These are phyloP conservation scores for Oceanites oceanicus DNA, from an alignment of 2,113 vertebrate genomes.

Conservation along the genomic window DNA sequence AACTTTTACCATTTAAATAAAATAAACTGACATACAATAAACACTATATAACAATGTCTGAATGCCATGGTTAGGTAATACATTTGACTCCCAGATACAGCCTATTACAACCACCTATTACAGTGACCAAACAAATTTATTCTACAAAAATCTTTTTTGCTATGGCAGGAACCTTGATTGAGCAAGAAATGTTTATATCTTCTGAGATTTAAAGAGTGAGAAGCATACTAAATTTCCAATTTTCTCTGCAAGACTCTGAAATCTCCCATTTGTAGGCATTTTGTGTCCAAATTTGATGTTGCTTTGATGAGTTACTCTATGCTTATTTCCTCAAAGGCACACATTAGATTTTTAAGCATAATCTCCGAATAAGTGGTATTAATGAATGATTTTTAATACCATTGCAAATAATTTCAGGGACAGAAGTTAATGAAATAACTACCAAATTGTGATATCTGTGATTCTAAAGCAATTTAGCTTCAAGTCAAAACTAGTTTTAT, in stretches of 20 bases:
- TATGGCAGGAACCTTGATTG: constrained; percentile 37
- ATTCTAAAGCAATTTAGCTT: neutral
- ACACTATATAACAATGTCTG: neutral
- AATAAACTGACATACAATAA: neutral
- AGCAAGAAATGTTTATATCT: constrained; percentile 54
- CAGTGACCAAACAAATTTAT: neutral
- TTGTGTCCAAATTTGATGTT: neutral
- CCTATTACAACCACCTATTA: neutral
- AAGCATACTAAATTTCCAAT: constrained; percentile 13
- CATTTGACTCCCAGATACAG: neutral
- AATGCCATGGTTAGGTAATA: neutral
- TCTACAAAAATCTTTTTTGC: neutral
- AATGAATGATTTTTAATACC: neutral
- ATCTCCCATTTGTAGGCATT: neutral
- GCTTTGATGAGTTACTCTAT: neutral
- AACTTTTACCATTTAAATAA: neutral
- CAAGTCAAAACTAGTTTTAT: neutral
- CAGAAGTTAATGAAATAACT: neutral
- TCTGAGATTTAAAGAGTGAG: constrained; percentile 46
- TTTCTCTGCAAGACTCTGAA: neutral
- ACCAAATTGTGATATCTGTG: neutral
- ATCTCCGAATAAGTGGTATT: neutral
- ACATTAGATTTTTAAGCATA: neutral
- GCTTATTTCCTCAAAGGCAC: neutral
- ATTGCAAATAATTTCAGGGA: neutral